Evolutionary conservation across 2,888 invertebrate species (phyloP).

Genomic region (Calameuta idolon): DNA sequence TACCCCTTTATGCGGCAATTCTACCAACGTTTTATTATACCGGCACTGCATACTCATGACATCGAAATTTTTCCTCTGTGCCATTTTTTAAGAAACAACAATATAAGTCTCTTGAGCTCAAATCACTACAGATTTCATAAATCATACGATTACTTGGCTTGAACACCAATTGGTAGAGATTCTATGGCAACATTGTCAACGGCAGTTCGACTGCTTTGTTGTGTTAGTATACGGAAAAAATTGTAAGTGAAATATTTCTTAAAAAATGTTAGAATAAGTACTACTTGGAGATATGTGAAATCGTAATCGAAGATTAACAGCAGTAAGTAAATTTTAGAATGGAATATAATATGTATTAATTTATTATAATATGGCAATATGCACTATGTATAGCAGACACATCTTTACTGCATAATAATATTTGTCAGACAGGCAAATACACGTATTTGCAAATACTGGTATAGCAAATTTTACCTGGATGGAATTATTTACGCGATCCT

Average conservation of each 20-base stretch:
- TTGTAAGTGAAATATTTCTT: no score
- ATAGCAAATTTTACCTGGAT: background rate
- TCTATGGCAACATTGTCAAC: no score
- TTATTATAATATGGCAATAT: background rate
- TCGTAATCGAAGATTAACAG: background rate
- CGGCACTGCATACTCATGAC: background rate
- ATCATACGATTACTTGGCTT: no score
- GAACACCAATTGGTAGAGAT: no score
- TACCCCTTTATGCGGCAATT: background rate
- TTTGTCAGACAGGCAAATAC: background rate
- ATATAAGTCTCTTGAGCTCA: no score
- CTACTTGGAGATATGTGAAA: background rate
- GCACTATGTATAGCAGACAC: background rate
- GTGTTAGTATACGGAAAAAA: no score
- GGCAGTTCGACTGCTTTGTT: no score
- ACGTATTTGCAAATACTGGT: background rate
- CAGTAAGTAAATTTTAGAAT: background rate
- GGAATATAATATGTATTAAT: background rate
- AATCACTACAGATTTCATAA: no score
- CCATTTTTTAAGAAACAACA: background rate
- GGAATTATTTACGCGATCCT: background rate
- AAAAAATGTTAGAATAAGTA: no score
- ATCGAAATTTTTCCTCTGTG: background rate
- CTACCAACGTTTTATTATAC: background rate
- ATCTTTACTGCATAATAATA: background rate